Conservation (phyloP, 23 tunicate species). For the Botrylloides violaceus region DNA sequence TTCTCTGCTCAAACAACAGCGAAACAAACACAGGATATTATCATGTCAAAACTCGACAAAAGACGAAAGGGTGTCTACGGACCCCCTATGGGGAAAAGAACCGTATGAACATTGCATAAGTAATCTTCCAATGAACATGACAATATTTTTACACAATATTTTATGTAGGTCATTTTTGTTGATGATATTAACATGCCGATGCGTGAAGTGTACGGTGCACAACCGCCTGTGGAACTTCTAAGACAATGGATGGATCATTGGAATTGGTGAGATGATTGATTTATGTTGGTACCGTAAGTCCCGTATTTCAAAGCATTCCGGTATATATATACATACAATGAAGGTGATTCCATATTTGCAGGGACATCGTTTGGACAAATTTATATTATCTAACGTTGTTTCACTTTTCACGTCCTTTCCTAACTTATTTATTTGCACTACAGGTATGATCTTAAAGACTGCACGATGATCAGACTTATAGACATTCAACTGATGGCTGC, state of each 20-base stretch:
- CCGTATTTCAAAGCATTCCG: no score
- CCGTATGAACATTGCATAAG: constrained; percentile 17
- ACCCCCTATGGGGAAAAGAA: constrained; percentile 92
- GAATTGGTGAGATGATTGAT: constrained; percentile 70
- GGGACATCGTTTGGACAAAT: no score
- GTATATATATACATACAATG: no score
- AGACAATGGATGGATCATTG: constrained; percentile 98
- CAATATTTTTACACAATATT: not conserved
- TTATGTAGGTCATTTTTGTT: constrained; percentile 70
- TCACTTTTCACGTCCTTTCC: no score
- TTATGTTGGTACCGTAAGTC: no score
- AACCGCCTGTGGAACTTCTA: constrained; percentile 94
- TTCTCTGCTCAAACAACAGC: constrained; percentile 99
- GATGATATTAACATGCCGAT: constrained; percentile 99
- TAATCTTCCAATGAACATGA: not conserved
- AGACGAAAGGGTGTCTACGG: constrained; percentile 83
- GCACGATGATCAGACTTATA: constrained; percentile 73
- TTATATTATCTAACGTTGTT: no score
- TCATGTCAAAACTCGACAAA: constrained; percentile 97
- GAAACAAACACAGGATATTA: constrained; percentile 87
- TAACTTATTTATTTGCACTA: not conserved
- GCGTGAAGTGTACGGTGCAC: constrained; percentile 90
- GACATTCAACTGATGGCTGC: constrained; percentile 98
- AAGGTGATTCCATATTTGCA: not conserved
- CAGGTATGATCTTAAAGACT: constrained; percentile 91